Percentiles rank a stretch among this genome's conserved stretches.
Evolutionary conservation across 1,140 invertebrate species (phyloP).

Genomic region (Drosophila repleta): DNA sequence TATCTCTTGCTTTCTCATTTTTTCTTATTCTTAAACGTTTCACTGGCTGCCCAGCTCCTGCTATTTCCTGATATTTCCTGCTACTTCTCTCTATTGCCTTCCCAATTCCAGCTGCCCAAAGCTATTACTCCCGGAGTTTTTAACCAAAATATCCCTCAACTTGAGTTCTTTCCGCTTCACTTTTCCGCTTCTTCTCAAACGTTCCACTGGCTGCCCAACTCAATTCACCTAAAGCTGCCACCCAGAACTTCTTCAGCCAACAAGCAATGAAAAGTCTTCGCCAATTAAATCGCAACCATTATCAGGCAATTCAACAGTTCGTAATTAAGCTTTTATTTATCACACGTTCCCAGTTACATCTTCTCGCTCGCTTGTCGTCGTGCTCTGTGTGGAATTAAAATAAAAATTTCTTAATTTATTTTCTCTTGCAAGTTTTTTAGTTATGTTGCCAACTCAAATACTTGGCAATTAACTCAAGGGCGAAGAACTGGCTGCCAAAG

Average conservation of each 20-base stretch:
- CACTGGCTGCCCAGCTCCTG: background rate
- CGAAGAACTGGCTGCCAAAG: background rate
- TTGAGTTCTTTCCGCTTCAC: too few relatives aligned
- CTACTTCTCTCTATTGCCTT: too few relatives aligned
- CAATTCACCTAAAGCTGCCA: background rate
- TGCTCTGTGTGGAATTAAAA: conserved; percentile 1
- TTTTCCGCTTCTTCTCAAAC: background rate
- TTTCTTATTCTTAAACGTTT: background rate
- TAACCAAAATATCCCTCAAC: background rate
- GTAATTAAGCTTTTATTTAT: conserved; percentile 4
- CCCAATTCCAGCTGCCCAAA: too few relatives aligned
- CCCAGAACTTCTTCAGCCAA: too few relatives aligned
- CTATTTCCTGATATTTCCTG: too few relatives aligned
- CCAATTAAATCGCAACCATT: background rate
- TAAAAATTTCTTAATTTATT: conserved; percentile 12
- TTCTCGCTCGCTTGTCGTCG: background rate
- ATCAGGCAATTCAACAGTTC: background rate
- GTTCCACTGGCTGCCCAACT: background rate
- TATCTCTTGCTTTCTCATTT: too few relatives aligned
- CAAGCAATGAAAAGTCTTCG: background rate
- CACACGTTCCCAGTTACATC: background rate
- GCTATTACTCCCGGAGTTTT: too few relatives aligned
- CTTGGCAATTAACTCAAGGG: conserved; percentile 41
- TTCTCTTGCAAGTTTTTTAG: conserved; percentile 6
- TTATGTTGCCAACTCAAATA: conserved; percentile 33